Base-by-base conservation (phyloP, 2,888 invertebrate genomes). In the Agriotes lineatus region DNA sequence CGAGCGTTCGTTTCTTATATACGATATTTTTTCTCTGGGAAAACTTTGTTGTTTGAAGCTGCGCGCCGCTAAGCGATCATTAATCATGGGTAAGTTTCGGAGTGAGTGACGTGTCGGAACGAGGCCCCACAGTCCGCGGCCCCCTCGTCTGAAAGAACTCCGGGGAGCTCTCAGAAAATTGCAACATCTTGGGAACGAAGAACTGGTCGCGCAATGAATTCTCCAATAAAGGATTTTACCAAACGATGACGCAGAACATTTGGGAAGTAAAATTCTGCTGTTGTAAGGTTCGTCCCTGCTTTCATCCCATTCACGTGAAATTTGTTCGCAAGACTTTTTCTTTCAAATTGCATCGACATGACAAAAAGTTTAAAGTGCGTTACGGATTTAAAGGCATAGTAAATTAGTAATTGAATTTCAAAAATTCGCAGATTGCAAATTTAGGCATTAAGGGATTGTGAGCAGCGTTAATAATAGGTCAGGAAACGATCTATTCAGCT, bases 31-130 rank as follows among this genome's bases (percentile, higher is more conserved):
- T 84, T 87, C 86, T 85, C 87, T 87, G 87, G 87, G 87, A 88
- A 88, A 88, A 88, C 86, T 87, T 88, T 87, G 87, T 87, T 88
- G 88, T 87, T 87, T 86, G 86, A 86, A 86, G 86, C 86, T 85
- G 86, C 85, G 83, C 83, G 83, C 82, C 81, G 82, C 84, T 85
- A 83, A 84, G 84, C 85, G 82, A 86, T 85, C 87, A 87, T 87
- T 87, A 87, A 87, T 87, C 87, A 87, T 86, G 84, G 84, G 78
- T 85, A 85, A 86, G 85, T 86, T 86, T 86, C 85, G 83, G 83
- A 82, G 83, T 84, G 85, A 85, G 83, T 85, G 85, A 84, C 85
- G 84, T 82, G 82, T 82, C 82, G 82, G 82, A 82, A 82, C 80
- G 77, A 81, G 78, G 77, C 76, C 72, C 73, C 74, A 72, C 73